phyloP scores from a whole-genome alignment of 2,888 invertebrate species.

The Anorthoa munda region DNA sequence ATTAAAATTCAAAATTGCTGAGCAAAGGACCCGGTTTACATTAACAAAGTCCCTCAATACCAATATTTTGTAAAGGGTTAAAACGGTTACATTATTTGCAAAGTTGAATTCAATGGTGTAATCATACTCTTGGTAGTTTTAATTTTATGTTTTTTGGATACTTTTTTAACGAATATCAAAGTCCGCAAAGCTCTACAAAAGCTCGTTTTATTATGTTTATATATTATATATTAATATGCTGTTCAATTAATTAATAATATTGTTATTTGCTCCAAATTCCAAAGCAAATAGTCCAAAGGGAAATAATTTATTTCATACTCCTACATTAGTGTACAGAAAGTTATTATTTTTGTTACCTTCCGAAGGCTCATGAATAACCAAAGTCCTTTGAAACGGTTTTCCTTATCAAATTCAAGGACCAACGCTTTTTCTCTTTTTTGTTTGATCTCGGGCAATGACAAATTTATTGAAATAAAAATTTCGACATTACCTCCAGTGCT shows the following conservation, averaged over 20 bases:
- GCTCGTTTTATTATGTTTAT: neutral
- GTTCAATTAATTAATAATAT: conserved; percentile 1
- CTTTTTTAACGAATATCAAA: conserved; percentile 19
- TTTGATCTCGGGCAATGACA: conserved; percentile 57
- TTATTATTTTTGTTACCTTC: conserved; percentile 44
- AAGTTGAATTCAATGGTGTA: conserved; percentile 74
- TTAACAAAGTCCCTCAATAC: conserved; percentile 75
- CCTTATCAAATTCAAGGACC: conserved; percentile 44
- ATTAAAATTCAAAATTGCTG: conserved; percentile 69
- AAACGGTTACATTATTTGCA: conserved; percentile 74
- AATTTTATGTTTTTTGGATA: conserved; percentile 42
- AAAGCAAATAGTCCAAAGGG: conserved; percentile 5
- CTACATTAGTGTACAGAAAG: conserved; percentile 34
- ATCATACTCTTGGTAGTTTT: conserved; percentile 60
- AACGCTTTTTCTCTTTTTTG: conserved; percentile 44
- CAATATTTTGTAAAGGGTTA: conserved; percentile 77
- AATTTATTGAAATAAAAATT: conserved; percentile 56
- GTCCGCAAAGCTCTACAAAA: conserved; percentile 6
- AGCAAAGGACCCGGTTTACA: conserved; percentile 54
- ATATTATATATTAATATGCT: neutral
- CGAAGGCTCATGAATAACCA: conserved; percentile 51
- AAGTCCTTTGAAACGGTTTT: conserved; percentile 51
- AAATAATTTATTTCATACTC: conserved; percentile 25
- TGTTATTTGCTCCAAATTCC: conserved; percentile 20
- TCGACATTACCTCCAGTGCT: conserved; percentile 41